A percentile compares a stretch with the other conserved stretches of the same genome.
phyloP scores from a whole-genome alignment of 1,140 invertebrate genomes.

The Drosophila sproati region DNA sequence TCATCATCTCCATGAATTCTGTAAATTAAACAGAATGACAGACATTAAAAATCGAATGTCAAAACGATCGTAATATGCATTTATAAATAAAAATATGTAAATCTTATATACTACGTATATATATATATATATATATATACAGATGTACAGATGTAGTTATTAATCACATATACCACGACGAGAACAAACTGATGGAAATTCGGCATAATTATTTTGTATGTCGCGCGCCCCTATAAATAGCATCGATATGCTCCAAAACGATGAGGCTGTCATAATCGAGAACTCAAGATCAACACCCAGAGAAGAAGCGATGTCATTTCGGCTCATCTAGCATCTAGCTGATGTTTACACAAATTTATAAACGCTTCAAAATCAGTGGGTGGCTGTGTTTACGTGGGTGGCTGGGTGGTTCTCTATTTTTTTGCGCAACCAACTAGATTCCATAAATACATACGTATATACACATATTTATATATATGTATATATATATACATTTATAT shows the following conservation, averaged over 20 bases:
- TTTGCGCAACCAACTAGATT: constrained; percentile 60
- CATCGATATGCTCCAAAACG: constrained; percentile 74
- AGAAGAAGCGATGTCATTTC: constrained; percentile 4
- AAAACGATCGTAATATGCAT: constrained; percentile 56
- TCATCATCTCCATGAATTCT: constrained; percentile 84
- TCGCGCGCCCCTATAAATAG: constrained; percentile 62
- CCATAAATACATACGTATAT: constrained; percentile 11
- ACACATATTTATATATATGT: background rate
- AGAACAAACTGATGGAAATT: constrained; percentile 45
- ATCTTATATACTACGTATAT: background rate
- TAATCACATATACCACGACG: background rate
- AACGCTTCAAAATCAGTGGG: constrained; percentile 34
- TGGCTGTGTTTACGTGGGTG: constrained; percentile 23
- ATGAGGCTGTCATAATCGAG: constrained; percentile 78
- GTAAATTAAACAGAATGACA: constrained; percentile 63
- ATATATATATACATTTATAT: background rate
- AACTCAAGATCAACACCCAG: constrained; percentile 69
- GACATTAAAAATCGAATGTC: constrained; percentile 57
- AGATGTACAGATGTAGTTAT: background rate
- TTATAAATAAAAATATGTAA: constrained; percentile 63
- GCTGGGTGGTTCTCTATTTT: constrained; percentile 17
- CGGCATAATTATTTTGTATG: constrained; percentile 39
- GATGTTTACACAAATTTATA: constrained; percentile 62
- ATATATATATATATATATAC: constrained; percentile 13
- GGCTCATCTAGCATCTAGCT: constrained; percentile 28